These are phyloP conservation scores for Ophioninae sp. DNA, from an alignment of 2,888 invertebrate species.

Conservation along the genomic window DNA sequence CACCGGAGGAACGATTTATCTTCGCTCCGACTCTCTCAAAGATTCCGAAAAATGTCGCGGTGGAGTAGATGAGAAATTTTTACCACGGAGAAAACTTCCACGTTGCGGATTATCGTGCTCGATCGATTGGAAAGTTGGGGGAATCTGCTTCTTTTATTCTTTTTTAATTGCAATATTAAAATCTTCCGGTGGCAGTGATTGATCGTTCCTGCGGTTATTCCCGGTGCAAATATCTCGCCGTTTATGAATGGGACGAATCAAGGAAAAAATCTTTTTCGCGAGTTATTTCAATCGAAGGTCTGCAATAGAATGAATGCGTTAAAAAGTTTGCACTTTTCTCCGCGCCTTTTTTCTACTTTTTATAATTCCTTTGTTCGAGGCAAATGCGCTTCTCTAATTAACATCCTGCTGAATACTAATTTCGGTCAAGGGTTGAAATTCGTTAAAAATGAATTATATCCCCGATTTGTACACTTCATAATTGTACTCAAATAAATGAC, in stretches of 20 bases:
- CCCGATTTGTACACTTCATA: background rate
- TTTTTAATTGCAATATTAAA: slow-evolving; percentile 60
- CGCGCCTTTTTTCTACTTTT: background rate
- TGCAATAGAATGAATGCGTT: background rate
- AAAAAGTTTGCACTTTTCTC: background rate
- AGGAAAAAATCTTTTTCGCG: background rate
- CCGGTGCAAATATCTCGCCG: background rate
- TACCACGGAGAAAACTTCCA: slow-evolving; percentile 51
- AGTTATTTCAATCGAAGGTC: background rate
- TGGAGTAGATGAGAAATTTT: slow-evolving; percentile 51
- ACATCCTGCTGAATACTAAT: background rate
- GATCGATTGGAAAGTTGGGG: slow-evolving; percentile 58
- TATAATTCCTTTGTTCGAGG: background rate
- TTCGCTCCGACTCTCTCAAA: slow-evolving; percentile 20
- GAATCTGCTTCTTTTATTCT: slow-evolving; percentile 18
- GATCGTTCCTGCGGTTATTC: slow-evolving; percentile 25
- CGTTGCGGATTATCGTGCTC: slow-evolving; percentile 44
- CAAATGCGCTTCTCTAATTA: background rate
- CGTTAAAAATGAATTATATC: background rate
- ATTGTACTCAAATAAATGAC: slow-evolving; percentile 2
- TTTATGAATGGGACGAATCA: background rate
- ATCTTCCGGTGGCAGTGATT: slow-evolving; percentile 41
- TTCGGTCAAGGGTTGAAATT: background rate
- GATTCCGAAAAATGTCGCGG: slow-evolving; percentile 44
- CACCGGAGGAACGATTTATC: slow-evolving; percentile 54